Evolutionary conservation across 2,113 vertebrate genomes (phyloP), one percentile per base, ranked within the genome.

Genomic region (Perccottus glenii): DNA sequence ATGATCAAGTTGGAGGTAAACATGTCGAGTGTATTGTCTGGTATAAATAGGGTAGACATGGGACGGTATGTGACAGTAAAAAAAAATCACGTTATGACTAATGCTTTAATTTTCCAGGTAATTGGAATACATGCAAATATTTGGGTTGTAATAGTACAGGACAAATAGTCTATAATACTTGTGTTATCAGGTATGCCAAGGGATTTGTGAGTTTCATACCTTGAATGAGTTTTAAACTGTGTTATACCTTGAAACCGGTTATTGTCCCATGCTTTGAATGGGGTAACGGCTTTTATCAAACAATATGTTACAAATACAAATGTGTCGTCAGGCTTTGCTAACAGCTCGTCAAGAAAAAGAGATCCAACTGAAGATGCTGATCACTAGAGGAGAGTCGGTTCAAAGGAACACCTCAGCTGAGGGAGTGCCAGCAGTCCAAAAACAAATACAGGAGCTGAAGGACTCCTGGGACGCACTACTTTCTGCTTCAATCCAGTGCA

Each of bases 1-100:
- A 95, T 97, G 95, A 90, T 95, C 80, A 98, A 98, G 78, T 89
- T 99, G 5, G 98, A 99, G 97, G 98, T 98, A 90, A 63, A 61
- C 27, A 4, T 56, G n/a, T 1, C 11, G 4, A 4, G 19, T 55
- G 15, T 2, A 12, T 46, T 46, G 11, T 12, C 44, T 8, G 44
- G 7, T 45, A 56, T 16, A 60, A 12, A 33, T 9, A 38, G 7
- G 47, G 9, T 15, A 14, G 19, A 3, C 19, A 27, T 27, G 19
- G 19, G 19, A 27, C 19, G 19, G 19, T 27, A 27, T 27, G 19
- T 2, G 19, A 27, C 19, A 2, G 19, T 27, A 3, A 27, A 27
- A 27, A 27, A 27, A 27, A 27, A 27, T 27, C 19, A 27, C 19
- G 19, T 27, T 27, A 27, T 27, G 19, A 27, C 19, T 27, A 27